Evolutionary conservation across 2,888 invertebrate species (phyloP), one percentile per base, ranked within the genome.

Genomic region (Alcis repandata): DNA sequence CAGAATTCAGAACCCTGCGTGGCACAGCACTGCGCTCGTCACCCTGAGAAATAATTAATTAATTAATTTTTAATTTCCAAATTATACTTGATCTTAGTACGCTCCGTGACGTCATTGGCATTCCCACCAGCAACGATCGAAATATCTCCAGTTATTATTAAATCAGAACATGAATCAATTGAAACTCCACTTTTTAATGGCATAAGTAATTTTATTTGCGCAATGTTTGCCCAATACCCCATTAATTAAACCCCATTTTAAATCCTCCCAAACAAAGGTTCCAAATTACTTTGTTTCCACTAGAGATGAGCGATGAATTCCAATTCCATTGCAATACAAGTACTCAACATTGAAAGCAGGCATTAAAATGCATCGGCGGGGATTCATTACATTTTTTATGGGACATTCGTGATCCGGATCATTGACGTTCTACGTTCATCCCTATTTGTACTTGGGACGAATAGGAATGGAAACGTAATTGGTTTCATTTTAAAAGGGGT

Each of bases 311-410:
- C 56, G 58, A 69, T 69, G 62, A 65, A 71, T 69, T 65, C 61
- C 63, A 65, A 69, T 66, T 69, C 52, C 60, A 71, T 65, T 68
- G 69, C 67, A 65, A 63, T 67, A 56, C 63, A 63, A 68, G 67
- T 65, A 65, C 36, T 6, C 33, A 52, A 54, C 68, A 63, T 60
- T 61, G 67, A 65, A 68, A 70, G 59, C 67, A 45, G 64, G 52
- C 68, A 74, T 71, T 75, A 76, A 76, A 74, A 74, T 74, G 73
- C 74, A 73, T 74, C 70, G 67, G 58, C 60, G 52, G 51, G 65
- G 68, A 70, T 68, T 72, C 69, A 70, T 71, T 72, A 70, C 68
- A 59, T 63, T 71, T 56, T 74, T 73, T 71, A 73, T 69, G 60
- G 54, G 63, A 54, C 61, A 65, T 41, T 71, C 71, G 73, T 71